Evolutionary conservation across 1,140 invertebrate genomes (phyloP).

Genomic region (Drosophila sucinea): DNA sequence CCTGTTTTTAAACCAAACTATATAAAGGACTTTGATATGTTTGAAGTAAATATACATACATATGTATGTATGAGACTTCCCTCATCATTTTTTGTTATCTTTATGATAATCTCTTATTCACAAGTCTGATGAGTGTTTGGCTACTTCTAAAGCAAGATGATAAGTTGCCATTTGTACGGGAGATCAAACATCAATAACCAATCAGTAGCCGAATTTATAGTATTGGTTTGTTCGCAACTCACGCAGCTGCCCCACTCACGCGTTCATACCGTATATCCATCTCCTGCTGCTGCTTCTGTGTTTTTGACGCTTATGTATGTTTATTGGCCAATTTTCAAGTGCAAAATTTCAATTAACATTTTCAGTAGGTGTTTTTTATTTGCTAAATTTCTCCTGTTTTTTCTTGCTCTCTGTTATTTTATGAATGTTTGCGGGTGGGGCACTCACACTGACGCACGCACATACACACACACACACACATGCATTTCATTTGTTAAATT

Average conservation of each 20-base stretch:
- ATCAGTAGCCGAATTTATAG: too few relatives aligned
- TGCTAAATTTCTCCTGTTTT: not conserved
- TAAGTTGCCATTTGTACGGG: too few relatives aligned
- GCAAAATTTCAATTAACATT: conserved; percentile 38
- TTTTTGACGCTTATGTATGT: conserved; percentile 25
- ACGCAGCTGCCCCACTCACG: not conserved
- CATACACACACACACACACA: conserved; percentile 17
- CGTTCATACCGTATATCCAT: not conserved
- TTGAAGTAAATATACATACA: too few relatives aligned
- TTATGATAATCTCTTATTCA: too few relatives aligned
- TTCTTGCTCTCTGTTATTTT: conserved; percentile 14
- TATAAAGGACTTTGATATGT: too few relatives aligned
- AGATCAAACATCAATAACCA: too few relatives aligned
- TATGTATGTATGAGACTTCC: too few relatives aligned
- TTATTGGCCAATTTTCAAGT: conserved; percentile 44
- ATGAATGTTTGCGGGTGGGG: conserved; percentile 39
- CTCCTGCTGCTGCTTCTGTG: not conserved
- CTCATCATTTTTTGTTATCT: too few relatives aligned
- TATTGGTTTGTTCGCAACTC: not conserved
- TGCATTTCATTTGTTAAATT: conserved; percentile 71
- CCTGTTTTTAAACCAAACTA: too few relatives aligned
- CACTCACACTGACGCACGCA: not conserved
- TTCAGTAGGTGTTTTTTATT: conserved; percentile 16
- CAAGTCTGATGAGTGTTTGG: too few relatives aligned
- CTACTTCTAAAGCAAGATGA: too few relatives aligned